Base-by-base conservation (phyloP, 2,113 vertebrate species). In the Crocuta crocuta region DNA sequence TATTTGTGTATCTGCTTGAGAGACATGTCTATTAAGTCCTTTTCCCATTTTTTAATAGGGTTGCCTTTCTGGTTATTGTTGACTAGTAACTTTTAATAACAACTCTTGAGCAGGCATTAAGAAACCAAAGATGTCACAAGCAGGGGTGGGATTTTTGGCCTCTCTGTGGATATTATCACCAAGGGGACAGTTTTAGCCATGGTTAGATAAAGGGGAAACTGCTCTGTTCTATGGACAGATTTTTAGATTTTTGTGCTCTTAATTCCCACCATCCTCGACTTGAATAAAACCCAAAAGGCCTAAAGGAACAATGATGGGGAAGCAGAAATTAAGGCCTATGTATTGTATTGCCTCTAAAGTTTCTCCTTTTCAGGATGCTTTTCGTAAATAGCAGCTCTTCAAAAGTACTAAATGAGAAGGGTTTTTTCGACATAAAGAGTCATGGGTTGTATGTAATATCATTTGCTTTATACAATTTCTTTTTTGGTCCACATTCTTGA, bases 371-470 rank as follows among this genome's bases (percentile, higher is more conserved):
- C 31, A 11, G 86, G 9, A 68, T n/a, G 55, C 24, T 86, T 92
- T 94, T 74, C 19, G 53, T 43, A 55, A 91, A 93, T 2, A 58
- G 79, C 12, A 76, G 43, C 15, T 78, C 45, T 78, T 78, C 74
- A 48, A 73, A 53, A 83, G 28, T 31, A 92, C 35, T 33, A 80
- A 97, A 78, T 24, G 45, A 55, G 81, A 2, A 16, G 91, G 24
- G 35, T 85, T 61, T 86, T 86, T 95, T 58, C 85, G 95, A 95
- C 76, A 73, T 66, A 88, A 76, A 92, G 95, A 89, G 66, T 81
- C 10, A 70, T 93, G n/a, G 86, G 90, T 80, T 97, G 95, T 91
- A 61, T 11, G 65, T 83, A 96, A 24, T 94, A 86, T 90, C 79
- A 94, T 65, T 95, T 81, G 24, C 87, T 96, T 80, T 48, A 68